Conservation (phyloP, 2,113 vertebrate genomes). For the Datnioides undecimradiatus region DNA sequence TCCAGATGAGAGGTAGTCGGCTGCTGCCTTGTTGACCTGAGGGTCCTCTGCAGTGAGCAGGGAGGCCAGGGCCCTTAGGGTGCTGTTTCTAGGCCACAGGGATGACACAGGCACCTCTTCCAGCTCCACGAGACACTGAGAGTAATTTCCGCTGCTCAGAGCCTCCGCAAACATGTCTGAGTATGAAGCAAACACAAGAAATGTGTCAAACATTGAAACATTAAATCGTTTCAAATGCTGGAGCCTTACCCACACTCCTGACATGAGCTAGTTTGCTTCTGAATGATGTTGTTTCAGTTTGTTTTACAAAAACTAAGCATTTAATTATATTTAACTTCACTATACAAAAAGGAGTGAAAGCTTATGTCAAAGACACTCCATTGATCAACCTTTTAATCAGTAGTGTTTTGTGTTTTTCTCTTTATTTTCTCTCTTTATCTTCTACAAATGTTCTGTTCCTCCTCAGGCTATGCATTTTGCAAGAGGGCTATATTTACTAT, state of each 20-base stretch:
- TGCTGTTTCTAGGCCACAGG: conserved; percentile 86
- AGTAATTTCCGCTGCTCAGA: conserved; percentile 83
- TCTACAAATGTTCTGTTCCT: not conserved
- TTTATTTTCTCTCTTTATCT: not conserved
- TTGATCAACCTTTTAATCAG: not conserved
- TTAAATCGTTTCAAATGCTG: no score
- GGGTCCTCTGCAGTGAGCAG: conserved; percentile 88
- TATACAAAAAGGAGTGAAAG: not conserved
- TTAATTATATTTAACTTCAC: no score
- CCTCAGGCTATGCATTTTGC: not conserved
- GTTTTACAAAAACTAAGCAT: no score
- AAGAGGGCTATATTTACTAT: not conserved
- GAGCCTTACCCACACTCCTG: no score
- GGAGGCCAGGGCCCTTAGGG: conserved; percentile 87
- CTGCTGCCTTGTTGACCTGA: conserved; percentile 85
- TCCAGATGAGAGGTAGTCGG: conserved; percentile 86
- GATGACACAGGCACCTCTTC: conserved; percentile 81
- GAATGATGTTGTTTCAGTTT: no score
- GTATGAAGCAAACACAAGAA: not conserved
- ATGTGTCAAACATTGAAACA: not conserved
- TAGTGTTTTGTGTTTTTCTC: not conserved
- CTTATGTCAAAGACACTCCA: not conserved
- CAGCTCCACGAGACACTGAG: conserved; percentile 83
- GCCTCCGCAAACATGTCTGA: conserved; percentile 86
- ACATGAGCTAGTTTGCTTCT: not conserved